A percentile compares a stretch with the other conserved stretches of the same genome.
phyloP scores from a whole-genome alignment of 1,140 invertebrate species.

The Tetramorium alpestre region DNA sequence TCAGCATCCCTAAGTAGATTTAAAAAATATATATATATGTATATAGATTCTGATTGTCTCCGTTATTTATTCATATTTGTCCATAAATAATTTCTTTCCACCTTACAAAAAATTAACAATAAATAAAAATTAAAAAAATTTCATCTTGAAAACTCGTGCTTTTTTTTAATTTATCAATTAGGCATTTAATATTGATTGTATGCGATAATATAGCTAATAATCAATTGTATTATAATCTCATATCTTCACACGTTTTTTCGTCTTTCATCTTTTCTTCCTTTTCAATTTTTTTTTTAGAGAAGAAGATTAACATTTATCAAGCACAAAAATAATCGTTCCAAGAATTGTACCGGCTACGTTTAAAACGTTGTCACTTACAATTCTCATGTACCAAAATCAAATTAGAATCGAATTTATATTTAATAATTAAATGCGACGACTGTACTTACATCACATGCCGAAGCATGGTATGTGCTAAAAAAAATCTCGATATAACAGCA shows the following conservation, averaged over 20 bases:
- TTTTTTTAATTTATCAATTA: too few species aligned
- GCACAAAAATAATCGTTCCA: not conserved
- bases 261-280: not conserved
- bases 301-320: not conserved
- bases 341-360: not conserved
- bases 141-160: too few species aligned
- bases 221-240: not conserved
- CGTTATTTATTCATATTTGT: too few species aligned
- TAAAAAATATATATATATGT: too few species aligned
- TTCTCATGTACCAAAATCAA: not conserved
- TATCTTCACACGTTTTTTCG: not conserved
- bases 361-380: not conserved
- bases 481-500: slow-evolving; percentile 35
- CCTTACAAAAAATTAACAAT: too few species aligned
- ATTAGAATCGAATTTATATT: not conserved
- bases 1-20: too few species aligned
- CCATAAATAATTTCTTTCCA: too few species aligned
- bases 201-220: not conserved
- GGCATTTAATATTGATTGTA: not conserved
- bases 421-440: not conserved
- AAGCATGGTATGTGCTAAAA: not conserved
- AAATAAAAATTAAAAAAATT: too few species aligned
- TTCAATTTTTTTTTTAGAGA: not conserved
- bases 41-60: too few species aligned
- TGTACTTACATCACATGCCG: not conserved